A percentile compares a stretch with the other conserved stretches of the same genome.
Evolutionary conservation across 2,113 vertebrate species (phyloP).

Genomic region (Corydoras maculifer): DNA sequence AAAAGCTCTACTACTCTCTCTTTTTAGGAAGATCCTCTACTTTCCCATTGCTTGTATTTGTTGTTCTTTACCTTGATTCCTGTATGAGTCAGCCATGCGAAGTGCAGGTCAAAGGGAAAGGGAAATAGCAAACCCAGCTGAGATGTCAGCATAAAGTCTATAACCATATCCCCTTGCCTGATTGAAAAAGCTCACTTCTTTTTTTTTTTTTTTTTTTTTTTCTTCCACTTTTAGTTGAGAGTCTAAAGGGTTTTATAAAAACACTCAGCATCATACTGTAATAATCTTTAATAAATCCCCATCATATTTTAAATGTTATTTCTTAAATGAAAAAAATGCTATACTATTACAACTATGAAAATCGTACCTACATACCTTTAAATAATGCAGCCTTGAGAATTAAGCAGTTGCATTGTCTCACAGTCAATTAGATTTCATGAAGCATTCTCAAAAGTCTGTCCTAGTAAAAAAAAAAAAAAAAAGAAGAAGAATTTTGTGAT

Average conservation of each 20-base stretch:
- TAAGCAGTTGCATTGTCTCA: conserved; percentile 1
- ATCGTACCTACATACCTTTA: too few species aligned
- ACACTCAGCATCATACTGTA: too few species aligned
- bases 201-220: conserved; percentile 29
- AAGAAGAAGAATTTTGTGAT: conserved; percentile 39
- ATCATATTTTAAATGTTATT: neutral
- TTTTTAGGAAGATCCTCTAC: conserved; percentile 10
- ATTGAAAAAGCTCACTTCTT: conserved; percentile 50
- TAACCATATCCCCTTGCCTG: conserved; percentile 46
- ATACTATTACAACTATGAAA: too few species aligned
- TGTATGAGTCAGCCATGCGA: conserved; percentile 64
- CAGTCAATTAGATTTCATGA: conserved; percentile 49
- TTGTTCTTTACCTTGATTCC: conserved; percentile 74
- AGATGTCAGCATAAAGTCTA: conserved; percentile 48
- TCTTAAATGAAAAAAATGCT: too few species aligned
- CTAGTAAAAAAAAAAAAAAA: conserved; percentile 60
- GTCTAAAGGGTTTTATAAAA: neutral
- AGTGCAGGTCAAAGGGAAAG: conserved; percentile 62
- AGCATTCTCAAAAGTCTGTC: conserved; percentile 61
- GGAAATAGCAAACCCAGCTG: conserved; percentile 76
- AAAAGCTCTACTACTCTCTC: neutral
- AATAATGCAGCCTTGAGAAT: too few species aligned
- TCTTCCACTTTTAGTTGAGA: neutral
- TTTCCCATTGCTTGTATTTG: conserved; percentile 58
- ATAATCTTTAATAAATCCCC: too few species aligned